phyloP scores from a whole-genome alignment of 2,113 vertebrate genomes.

The Ursus arctos region DNA sequence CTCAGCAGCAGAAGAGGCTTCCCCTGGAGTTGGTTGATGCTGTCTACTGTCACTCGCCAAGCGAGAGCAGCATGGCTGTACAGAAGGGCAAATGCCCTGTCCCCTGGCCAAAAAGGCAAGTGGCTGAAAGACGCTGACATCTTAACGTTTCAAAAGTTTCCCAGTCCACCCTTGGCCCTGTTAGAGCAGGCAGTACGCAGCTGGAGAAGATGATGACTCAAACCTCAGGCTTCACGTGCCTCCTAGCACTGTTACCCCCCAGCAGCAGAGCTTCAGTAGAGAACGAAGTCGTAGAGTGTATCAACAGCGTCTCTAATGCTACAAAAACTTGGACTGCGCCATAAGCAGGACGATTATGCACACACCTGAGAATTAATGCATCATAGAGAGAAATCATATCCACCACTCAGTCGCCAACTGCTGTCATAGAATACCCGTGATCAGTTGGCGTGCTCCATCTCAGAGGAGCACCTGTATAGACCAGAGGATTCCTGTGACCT shows the following conservation, averaged over 20 bases:
- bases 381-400: slow-evolving; percentile 53
- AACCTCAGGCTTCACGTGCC: not conserved
- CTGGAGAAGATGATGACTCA: not conserved
- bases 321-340: not conserved
- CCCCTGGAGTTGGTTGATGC: not conserved
- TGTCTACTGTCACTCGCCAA: not conserved
- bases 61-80: not conserved
- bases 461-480: slow-evolving; percentile 57
- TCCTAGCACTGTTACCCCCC: not conserved
- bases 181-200: not conserved
- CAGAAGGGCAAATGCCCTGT: not conserved
- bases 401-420: not conserved
- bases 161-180: not conserved
- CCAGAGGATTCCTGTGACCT: slow-evolving; percentile 25
- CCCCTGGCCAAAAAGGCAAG: not conserved
- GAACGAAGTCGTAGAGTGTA: not conserved
- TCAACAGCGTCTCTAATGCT: not conserved
- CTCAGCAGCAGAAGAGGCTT: slow-evolving; percentile 32
- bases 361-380: slow-evolving; percentile 66
- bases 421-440: slow-evolving; percentile 73
- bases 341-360: slow-evolving; percentile 71
- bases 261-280: not conserved
- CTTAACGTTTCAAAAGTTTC: not conserved
- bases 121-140: not conserved
- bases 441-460: slow-evolving; percentile 53